phyloP scores from a whole-genome alignment of 2,797 vertebrate genomes.

The Pachyuromys duprasi region DNA sequence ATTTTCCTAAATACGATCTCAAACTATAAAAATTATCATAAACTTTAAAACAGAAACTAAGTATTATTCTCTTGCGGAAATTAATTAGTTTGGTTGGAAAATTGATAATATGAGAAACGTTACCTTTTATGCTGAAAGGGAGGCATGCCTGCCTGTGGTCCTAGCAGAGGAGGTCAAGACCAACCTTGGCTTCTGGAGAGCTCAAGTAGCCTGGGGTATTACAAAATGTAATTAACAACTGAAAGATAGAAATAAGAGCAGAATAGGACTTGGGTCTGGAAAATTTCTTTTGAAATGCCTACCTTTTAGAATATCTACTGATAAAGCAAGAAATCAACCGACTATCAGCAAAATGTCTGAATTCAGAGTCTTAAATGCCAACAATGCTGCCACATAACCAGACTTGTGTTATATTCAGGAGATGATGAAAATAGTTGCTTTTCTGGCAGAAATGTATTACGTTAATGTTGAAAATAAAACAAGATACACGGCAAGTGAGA shows the following conservation, averaged over 20 bases:
- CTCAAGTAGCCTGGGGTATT: not conserved
- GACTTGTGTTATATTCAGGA: not conserved
- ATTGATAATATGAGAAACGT: not conserved
- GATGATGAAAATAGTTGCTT: not conserved
- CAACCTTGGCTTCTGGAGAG: too few relatives aligned
- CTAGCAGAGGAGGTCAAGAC: not conserved
- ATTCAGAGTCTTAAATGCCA: not conserved
- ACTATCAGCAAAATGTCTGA: not conserved
- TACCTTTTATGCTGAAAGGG: not conserved
- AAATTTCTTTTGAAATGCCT: not conserved
- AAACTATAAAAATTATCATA: conserved; percentile 36
- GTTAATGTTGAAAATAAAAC: not conserved
- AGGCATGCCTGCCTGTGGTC: not conserved
- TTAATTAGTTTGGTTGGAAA: conserved; percentile 42
- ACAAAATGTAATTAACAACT: not conserved
- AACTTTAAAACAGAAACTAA: conserved; percentile 27
- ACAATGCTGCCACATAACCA: not conserved
- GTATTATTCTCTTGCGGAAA: conserved; percentile 11
- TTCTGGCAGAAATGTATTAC: not conserved
- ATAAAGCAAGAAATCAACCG: not conserved
- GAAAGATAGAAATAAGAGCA: not conserved
- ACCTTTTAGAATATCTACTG: not conserved
- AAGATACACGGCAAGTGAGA: not conserved
- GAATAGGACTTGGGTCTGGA: not conserved
- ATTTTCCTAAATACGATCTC: conserved; percentile 52